Evolutionary conservation across 2,113 vertebrate species (phyloP).

Genomic region (Corythaeola cristata): DNA sequence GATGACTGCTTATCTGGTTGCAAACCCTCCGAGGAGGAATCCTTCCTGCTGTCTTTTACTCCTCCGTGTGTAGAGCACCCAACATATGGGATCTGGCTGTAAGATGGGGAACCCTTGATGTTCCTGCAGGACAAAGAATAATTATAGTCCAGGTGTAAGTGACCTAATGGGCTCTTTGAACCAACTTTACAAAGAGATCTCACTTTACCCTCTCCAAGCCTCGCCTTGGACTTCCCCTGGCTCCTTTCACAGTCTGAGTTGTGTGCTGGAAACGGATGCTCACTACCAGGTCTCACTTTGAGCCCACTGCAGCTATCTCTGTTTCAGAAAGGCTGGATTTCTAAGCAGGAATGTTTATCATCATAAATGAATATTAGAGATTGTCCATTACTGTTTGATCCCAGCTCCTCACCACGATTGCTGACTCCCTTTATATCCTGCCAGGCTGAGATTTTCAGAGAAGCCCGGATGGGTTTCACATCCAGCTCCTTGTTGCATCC

Average conservation of each 20-base stretch:
- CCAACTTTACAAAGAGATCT: neutral
- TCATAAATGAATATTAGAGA: neutral
- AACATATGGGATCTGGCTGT: neutral
- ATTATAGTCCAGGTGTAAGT: neutral
- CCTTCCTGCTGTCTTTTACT: neutral
- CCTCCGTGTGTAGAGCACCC: neutral
- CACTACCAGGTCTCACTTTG: neutral
- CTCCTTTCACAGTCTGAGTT: neutral
- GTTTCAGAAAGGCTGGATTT: neutral
- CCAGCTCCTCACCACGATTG: neutral
- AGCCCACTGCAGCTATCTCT: neutral
- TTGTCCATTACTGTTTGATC: neutral
- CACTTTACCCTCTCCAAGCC: neutral
- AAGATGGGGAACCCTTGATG: neutral
- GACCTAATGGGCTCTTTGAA: neutral
- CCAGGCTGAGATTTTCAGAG: neutral
- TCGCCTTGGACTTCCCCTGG: neutral
- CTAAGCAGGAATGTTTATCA: neutral
- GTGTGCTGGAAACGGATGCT: neutral
- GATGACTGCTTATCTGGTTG: neutral
- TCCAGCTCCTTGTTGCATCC: neutral
- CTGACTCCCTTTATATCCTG: neutral
- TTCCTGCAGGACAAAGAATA: neutral
- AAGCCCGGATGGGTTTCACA: accelerated
- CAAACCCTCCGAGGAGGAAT: neutral